Evolutionary conservation across 1,140 invertebrate genomes (phyloP), one percentile per base, ranked within the genome.

Genomic region (Psilanteris sp.): DNA sequence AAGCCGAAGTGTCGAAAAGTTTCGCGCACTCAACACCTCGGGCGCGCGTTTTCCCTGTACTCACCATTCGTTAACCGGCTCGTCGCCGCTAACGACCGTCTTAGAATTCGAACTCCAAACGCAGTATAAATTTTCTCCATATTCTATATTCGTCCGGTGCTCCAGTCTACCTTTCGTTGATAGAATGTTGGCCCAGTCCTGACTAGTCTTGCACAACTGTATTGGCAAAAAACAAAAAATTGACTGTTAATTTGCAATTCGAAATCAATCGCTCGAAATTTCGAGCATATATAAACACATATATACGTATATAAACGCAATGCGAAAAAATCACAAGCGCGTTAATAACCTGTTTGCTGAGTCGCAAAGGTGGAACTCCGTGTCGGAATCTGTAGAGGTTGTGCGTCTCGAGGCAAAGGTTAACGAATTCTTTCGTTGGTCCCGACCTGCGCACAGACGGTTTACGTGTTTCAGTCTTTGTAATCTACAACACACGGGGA

Each of bases 71-170:
- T 95, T 92, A 1, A 95, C 94, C 0, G 94, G 92, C 54, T 92
- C 91, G 24, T 90, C 89, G 10, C 94, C 94, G 22, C 89, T 86
- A 1, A 95, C 89, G 8, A 85, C 82, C n/a, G 92, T 92, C 48
- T 91, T 92, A 3, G 92, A 91, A 83, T 94, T 91, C 0, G 92
- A 93, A 27, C 92, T 93, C 91, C 93, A 94, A 77, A 92, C 90
- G 55, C 91, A 92, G 79, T 93, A 96, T 52, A 96, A 91, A 83
- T 96, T 96, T 82, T 96, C 95, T 0, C 95, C 94, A 83, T 95
- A 95, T 13, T 92, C 91, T 61, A 90, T 91, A 71, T 94, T 91
- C 13, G 91, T 90, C 18, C 95, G 92, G 82, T 97, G 96, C 67
- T 94, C 90, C 75, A 96, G 90, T 41, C 86, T 88, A 26, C 93